Percentiles rank a stretch among this genome's conserved stretches.
These are phyloP conservation scores for Uloborus plumipes DNA, from an alignment of 2,888 invertebrate genomes.

Conservation along the genomic window DNA sequence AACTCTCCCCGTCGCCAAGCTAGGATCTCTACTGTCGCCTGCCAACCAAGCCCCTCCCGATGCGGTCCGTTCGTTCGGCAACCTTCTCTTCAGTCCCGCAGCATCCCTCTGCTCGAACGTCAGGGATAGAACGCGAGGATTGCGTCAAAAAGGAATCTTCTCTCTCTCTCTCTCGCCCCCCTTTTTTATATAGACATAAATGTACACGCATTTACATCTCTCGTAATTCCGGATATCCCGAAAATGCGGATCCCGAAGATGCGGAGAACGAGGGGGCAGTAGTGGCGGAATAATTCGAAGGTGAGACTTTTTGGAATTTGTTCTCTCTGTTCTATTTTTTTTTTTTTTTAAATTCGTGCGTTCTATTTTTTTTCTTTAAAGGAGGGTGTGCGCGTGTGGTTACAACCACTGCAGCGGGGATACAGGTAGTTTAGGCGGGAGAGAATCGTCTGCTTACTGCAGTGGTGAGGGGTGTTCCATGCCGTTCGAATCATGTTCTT, in stretches of 20 bases:
- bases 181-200: conserved; percentile 13
- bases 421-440: conserved; percentile 18
- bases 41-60: conserved; percentile 11
- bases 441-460: neutral
- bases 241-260: conserved; percentile 15
- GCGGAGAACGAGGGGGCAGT: conserved; percentile 13
- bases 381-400: conserved; percentile 16
- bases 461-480: neutral
- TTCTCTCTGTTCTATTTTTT: conserved; percentile 1
- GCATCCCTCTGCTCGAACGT: conserved; percentile 34
- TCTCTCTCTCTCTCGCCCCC: too few relatives aligned
- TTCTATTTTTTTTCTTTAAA: neutral
- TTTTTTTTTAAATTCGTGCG: neutral
- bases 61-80: conserved; percentile 36
- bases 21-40: too few relatives aligned
- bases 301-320: conserved; percentile 29
- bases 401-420: conserved; percentile 27
- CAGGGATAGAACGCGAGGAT: conserved; percentile 10
- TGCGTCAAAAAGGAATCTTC: conserved; percentile 26
- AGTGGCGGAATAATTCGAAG: conserved; percentile 9
- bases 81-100: conserved; percentile 48
- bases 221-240: conserved; percentile 5
- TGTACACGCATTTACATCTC: conserved; percentile 8
- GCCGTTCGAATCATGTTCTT: neutral
- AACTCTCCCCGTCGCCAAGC: neutral